A percentile compares a stretch with the other conserved stretches of the same genome.
Conservation (phyloP, 64 coral and sea anemone species). For the Acropora yongei region DNA sequence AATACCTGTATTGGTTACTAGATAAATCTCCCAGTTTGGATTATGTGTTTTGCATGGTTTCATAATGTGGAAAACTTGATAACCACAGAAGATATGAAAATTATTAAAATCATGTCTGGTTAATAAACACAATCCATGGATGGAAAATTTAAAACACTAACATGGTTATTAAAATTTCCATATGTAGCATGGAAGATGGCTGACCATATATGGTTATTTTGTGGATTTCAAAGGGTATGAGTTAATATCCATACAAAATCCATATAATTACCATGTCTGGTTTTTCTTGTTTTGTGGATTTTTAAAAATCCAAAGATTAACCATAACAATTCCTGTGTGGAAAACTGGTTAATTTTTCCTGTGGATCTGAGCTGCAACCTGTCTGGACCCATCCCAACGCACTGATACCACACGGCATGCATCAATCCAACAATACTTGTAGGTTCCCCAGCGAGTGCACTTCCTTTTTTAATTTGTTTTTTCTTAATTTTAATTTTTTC, state of each 20-base stretch:
- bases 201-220: conserved; percentile 5
- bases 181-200: conserved; percentile 1
- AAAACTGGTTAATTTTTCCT: neutral
- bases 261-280: neutral
- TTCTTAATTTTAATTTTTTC: no score
- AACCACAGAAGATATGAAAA: neutral
- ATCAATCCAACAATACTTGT: no score
- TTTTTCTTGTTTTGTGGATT: neutral
- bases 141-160: neutral
- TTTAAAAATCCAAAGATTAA: neutral
- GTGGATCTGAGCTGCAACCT: no score
- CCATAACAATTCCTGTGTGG: neutral
- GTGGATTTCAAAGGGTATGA: neutral
- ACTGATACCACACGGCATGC: no score
- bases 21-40: conserved; percentile 10
- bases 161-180: neutral
- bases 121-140: neutral
- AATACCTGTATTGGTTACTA: neutral
- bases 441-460: no score
- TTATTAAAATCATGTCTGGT: neutral
- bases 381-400: no score
- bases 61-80: conserved; percentile 17
- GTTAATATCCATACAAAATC: conserved; percentile 6
- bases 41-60: conserved; percentile 2
- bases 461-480: no score